A percentile compares a stretch with the other conserved stretches of the same genome.
Evolutionary conservation across 2,797 vertebrate species (phyloP).

Genomic region (Malacoctenus gilli): DNA sequence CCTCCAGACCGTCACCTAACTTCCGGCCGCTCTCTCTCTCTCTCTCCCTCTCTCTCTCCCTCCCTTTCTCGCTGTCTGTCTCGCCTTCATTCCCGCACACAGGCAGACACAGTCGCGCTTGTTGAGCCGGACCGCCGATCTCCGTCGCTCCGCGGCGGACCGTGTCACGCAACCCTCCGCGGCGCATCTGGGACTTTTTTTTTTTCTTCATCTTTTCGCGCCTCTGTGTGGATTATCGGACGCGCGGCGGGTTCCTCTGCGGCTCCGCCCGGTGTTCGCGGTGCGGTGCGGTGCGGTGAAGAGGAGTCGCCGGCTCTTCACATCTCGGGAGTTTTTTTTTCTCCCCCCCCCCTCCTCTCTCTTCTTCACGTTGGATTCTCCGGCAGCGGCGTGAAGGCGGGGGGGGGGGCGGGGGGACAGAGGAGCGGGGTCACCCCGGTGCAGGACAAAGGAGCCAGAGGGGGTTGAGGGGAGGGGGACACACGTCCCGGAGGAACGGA

Average conservation of each 20-base stretch:
- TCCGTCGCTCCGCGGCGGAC: too few relatives aligned
- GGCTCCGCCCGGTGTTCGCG: constrained; percentile 57
- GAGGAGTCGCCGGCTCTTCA: too few relatives aligned
- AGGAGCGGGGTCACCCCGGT: constrained; percentile 32
- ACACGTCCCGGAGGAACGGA: too few relatives aligned
- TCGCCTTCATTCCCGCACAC: background rate
- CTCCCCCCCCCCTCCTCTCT: too few relatives aligned
- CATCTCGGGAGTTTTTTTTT: constrained; percentile 51
- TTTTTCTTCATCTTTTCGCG: too few relatives aligned
- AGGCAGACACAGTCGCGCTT: background rate
- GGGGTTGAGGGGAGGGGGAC: background rate
- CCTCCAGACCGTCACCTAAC: constrained; percentile 66
- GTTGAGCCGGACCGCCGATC: too few relatives aligned
- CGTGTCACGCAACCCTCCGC: too few relatives aligned
- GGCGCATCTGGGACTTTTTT: background rate
- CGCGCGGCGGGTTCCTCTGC: constrained; percentile 10
- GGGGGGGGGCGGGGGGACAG: too few relatives aligned
- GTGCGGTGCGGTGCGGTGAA: too few relatives aligned
- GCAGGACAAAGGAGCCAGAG: constrained; percentile 54
- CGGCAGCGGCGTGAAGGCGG: constrained; percentile 53
- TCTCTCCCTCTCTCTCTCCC: constrained; percentile 4
- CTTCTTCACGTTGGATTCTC: constrained; percentile 55
- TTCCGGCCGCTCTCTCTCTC: constrained; percentile 60
- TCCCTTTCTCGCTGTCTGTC: background rate
- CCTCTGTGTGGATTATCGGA: constrained; percentile 8